A percentile compares a stretch with the other conserved stretches of the same genome.
Conservation (phyloP, 2,113 vertebrate genomes). For the Xiphophorus couchianus region DNA sequence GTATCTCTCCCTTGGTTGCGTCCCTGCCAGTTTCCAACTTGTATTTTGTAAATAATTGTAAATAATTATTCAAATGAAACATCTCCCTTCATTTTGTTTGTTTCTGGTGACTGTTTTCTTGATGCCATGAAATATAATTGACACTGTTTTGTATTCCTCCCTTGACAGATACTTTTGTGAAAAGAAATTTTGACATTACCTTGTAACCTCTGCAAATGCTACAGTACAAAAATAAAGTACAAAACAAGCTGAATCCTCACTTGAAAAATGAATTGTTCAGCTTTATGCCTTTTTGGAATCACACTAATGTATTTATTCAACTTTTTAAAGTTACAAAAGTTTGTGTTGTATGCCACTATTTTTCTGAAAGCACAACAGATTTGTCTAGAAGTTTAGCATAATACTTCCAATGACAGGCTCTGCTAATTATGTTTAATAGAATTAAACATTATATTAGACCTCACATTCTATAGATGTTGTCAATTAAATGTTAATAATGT, state of each 20-base stretch:
- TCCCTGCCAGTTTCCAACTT: not conserved
- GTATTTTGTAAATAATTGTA: too few species aligned
- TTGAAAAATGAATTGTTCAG: not conserved
- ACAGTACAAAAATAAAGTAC: too few species aligned
- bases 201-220: not conserved
- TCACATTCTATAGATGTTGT: not conserved
- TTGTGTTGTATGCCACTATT: not conserved
- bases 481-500: not conserved
- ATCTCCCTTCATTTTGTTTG: too few species aligned
- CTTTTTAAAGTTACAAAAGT: not conserved
- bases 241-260: not conserved
- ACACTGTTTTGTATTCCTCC: too few species aligned
- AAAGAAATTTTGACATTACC: not conserved
- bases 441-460: not conserved
- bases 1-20: not conserved
- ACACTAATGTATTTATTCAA: not conserved
- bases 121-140: too few species aligned
- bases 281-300: not conserved
- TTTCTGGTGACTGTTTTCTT: too few species aligned
- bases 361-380: not conserved
- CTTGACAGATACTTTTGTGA: not conserved
- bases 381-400: not conserved
- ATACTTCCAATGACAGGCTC: not conserved
- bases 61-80: not conserved
- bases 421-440: not conserved